Evolutionary conservation across 2,888 invertebrate species (phyloP).

Genomic region (Zygothrica quintamaculata): DNA sequence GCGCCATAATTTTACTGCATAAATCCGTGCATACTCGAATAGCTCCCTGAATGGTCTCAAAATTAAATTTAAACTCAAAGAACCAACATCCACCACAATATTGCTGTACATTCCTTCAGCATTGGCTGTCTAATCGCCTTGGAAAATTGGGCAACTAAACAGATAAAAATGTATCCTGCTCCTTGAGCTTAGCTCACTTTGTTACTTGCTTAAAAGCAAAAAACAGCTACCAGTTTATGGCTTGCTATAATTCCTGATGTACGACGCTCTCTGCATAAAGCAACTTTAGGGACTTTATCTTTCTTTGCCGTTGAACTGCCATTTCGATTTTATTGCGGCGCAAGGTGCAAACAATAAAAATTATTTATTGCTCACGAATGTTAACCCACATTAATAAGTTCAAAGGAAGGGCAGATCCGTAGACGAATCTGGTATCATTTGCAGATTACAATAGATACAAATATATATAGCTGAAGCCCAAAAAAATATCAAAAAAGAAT

Average conservation of each 20-base stretch:
- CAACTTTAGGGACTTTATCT: conserved; percentile 20
- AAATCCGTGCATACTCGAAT: conserved; percentile 4
- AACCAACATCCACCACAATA: not conserved
- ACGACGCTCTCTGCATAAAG: conserved; percentile 13
- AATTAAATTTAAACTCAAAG: conserved; percentile 22
- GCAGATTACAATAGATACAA: conserved; percentile 32
- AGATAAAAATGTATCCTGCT: not conserved
- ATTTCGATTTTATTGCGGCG: conserved; percentile 51
- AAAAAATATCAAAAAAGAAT: no score
- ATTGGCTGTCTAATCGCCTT: not conserved
- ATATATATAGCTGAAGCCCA: not conserved
- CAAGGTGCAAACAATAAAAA: conserved; percentile 77
- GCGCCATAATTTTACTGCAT: conserved; percentile 6
- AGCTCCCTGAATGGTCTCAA: conserved; percentile 2
- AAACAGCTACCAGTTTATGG: not conserved
- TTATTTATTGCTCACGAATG: conserved; percentile 65
- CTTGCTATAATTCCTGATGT: conserved; percentile 30
- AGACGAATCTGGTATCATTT: conserved; percentile 6
- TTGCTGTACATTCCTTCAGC: not conserved
- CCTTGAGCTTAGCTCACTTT: not conserved
- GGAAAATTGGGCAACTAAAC: not conserved
- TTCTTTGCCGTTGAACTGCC: not conserved
- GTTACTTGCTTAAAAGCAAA: not conserved
- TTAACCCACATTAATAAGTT: conserved; percentile 23
- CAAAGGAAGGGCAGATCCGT: conserved; percentile 7